phyloP scores from a whole-genome alignment of 2,113 vertebrate genomes.

The Thamnophis sirtalis region DNA sequence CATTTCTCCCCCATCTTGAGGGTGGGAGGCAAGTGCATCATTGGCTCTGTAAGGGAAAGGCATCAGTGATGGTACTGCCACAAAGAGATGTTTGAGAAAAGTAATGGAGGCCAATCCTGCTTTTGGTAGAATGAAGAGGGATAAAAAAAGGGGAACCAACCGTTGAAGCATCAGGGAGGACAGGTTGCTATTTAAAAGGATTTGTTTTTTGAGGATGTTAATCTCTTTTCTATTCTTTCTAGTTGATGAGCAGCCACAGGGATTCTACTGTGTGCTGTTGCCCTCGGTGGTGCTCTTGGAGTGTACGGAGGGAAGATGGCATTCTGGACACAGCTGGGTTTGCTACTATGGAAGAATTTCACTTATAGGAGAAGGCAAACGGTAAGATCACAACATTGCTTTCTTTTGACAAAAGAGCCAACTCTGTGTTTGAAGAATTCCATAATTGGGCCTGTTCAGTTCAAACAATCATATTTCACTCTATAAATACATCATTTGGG shows the following conservation, averaged over 20 bases:
- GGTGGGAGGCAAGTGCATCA: neutral
- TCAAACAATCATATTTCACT: neutral
- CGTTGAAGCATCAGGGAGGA: neutral
- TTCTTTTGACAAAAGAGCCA: neutral
- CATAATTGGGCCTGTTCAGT: neutral
- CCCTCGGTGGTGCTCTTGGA: conserved; percentile 32
- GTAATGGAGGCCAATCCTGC: neutral
- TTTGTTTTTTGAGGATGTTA: conserved; percentile 1
- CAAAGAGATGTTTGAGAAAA: neutral
- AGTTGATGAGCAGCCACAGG: conserved; percentile 78
- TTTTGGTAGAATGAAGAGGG: neutral
- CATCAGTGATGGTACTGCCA: neutral
- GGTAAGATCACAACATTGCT: conserved; percentile 70
- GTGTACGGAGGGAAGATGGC: conserved; percentile 77
- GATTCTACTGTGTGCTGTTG: conserved; percentile 59
- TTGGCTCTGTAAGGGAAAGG: neutral
- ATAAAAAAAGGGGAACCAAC: neutral
- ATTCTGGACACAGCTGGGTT: conserved; percentile 83
- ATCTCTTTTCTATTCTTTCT: conserved; percentile 42
- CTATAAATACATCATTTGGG: neutral
- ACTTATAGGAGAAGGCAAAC: conserved; percentile 90
- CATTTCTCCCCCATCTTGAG: neutral
- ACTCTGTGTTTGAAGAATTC: neutral
- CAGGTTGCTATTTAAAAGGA: conserved; percentile 11
- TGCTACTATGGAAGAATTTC: conserved; percentile 98